Conservation (phyloP, 2,113 vertebrate species). For the Amazona guildingii region DNA sequence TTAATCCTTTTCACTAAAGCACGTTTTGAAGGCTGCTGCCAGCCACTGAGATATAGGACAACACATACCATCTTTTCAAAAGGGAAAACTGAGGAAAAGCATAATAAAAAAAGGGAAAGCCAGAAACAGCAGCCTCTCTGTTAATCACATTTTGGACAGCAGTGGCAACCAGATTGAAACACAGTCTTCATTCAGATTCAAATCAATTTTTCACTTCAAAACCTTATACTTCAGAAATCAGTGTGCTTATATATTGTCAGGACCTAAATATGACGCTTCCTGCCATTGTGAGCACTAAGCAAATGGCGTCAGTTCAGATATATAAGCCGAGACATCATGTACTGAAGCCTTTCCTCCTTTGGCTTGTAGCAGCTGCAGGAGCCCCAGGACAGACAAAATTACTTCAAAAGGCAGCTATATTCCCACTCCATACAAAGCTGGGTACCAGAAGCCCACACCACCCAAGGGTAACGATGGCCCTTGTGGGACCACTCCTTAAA, state of each 20-base stretch:
- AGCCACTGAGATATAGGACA: neutral
- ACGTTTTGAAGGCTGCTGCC: neutral
- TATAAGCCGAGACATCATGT: neutral
- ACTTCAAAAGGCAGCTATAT: neutral
- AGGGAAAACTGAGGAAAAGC: neutral
- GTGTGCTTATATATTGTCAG: neutral
- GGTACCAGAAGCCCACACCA: neutral
- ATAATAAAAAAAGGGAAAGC: neutral
- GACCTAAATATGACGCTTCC: neutral
- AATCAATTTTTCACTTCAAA: neutral
- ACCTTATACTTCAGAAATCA: neutral
- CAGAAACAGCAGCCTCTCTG: neutral
- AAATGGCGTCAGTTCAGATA: neutral
- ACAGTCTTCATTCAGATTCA: neutral
- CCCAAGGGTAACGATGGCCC: fast-evolving
- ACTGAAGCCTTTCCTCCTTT: neutral
- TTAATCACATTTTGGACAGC: neutral
- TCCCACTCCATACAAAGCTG: neutral
- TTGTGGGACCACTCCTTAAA: neutral
- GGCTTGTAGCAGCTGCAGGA: neutral
- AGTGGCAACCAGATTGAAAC: neutral
- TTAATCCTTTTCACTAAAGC: neutral
- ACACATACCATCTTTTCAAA: neutral
- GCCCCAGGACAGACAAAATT: neutral
- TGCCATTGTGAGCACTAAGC: neutral